A percentile compares a stretch with the other conserved stretches of the same genome.
Conservation (phyloP, 2,113 vertebrate species). For the Pogona vitticeps region DNA sequence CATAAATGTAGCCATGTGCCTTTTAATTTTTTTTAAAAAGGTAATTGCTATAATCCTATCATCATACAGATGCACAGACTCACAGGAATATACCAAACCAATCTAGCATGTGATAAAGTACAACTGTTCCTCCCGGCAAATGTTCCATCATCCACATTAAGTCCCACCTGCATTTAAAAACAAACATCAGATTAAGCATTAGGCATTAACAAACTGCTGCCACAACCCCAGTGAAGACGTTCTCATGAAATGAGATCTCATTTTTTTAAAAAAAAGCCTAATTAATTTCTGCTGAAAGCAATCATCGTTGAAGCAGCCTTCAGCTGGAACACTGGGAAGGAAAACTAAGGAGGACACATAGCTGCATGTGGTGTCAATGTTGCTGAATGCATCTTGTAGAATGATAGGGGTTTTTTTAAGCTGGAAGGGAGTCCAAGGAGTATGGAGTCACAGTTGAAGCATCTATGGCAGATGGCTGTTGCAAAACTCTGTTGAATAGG, state of each 20-base stretch:
- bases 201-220: not conserved
- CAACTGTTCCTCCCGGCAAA: not conserved
- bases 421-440: no score
- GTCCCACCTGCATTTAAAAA: not conserved
- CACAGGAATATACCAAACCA: not conserved
- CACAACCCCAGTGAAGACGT: not conserved
- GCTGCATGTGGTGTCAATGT: not conserved
- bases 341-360: not conserved
- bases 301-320: not conserved
- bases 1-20: not conserved
- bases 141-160: not conserved
- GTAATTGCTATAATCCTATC: no score
- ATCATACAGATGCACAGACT: not conserved
- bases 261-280: constrained; percentile 15
- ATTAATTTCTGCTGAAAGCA: constrained; percentile 28
- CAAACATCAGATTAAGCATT: not conserved
- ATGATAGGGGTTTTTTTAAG: no score
- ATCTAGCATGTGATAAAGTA: not conserved
- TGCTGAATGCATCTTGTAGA: no score
- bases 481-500: no score
- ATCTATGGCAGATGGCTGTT: no score
- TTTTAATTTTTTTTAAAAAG: no score
- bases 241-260: not conserved
- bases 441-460: no score
- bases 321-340: not conserved